phyloP scores from a whole-genome alignment of 2,888 invertebrate species.

The Oxyscelio sp. region DNA sequence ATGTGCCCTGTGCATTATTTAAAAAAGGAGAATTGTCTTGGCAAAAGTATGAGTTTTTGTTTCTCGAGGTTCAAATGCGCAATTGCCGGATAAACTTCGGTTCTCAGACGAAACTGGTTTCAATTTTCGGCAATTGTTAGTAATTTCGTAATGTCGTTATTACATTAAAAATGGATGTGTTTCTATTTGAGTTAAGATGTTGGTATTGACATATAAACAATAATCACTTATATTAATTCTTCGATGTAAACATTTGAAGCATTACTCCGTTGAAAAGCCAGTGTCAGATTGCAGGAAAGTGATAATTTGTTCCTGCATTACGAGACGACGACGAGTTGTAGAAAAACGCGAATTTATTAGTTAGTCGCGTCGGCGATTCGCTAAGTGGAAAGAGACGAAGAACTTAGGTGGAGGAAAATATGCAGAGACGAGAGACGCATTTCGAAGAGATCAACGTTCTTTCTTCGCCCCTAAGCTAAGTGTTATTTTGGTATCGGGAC shows the following conservation, averaged over 20 bases:
- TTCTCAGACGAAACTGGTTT: background rate
- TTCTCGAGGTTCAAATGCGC: slow-evolving; percentile 29
- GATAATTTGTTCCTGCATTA: slow-evolving; percentile 52
- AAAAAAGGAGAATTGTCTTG: slow-evolving; percentile 79
- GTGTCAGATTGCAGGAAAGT: slow-evolving; percentile 40
- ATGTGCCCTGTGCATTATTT: slow-evolving; percentile 81
- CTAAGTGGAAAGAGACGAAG: slow-evolving; percentile 47
- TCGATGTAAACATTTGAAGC: slow-evolving; percentile 34
- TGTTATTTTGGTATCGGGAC: slow-evolving; percentile 26
- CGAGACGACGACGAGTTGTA: slow-evolving; percentile 37
- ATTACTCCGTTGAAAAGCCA: slow-evolving; percentile 21
- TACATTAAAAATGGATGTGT: too few species aligned
- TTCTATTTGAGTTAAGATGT: too few species aligned
- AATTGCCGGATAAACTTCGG: slow-evolving; percentile 11
- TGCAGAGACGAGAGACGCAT: slow-evolving; percentile 33
- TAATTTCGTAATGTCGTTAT: background rate
- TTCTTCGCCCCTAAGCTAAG: slow-evolving; percentile 28
- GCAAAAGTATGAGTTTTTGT: slow-evolving; percentile 70
- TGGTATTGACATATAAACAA: too few species aligned
- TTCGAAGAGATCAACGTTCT: slow-evolving; percentile 45
- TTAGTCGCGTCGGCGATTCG: slow-evolving; percentile 51
- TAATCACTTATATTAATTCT: too few species aligned
- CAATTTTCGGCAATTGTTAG: background rate
- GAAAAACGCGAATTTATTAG: slow-evolving; percentile 59
- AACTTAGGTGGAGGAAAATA: slow-evolving; percentile 35